Base-by-base conservation (phyloP, 2,888 invertebrate species). In the Pandemis cinnamomeana region DNA sequence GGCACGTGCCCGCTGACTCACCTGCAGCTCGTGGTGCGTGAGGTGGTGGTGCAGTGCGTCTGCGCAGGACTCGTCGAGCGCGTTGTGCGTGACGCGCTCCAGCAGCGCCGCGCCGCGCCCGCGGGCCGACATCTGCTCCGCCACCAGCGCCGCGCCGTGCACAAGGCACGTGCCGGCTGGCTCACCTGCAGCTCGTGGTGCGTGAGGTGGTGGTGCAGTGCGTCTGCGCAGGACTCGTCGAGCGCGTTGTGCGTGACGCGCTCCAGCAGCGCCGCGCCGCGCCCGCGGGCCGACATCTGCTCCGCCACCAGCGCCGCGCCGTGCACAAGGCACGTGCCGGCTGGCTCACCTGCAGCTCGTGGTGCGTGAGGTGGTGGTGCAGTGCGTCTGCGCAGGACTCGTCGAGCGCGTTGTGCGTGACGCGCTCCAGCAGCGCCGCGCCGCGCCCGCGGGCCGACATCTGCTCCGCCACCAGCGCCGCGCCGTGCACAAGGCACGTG, bases 161-260 rank as follows among this genome's bases (percentile, higher is more conserved):
- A 20, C 20, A 0, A 20, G 20, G 6, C 2, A 44, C 7, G 53
- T 53, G 53, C 20, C 15, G n/a, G n/a, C n/a, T n/a, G n/a, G n/a
- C n/a, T n/a, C 15, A 53, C 15, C 11, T 51, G n/a, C 51, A 51
- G n/a, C 11, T 51, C 44, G 44, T 44, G 44, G 44, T 44, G 44
- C 44, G 44, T 44, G 8, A 44, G 97, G 44, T 44, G 44, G 44
- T 44, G 44, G 44, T 44, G 44, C 44, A 44, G 44, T 8, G 97
- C 97, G 75, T 99, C 97, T 0, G 97, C 97, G 1, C 98, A 97
- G 84, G 98, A 97, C 87, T 98, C 98, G 89, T 98, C 97, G 41
- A 98, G 91, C 4, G 97, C 96, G 88, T 98, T 98, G 4, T 97
- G 96, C 5, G 98, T 97, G 60, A 98, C 96, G 77, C 95, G 91